A percentile compares a stretch with the other conserved stretches of the same genome.
Conservation (phyloP, 2,113 vertebrate genomes). For the Pholis gunnellus region DNA sequence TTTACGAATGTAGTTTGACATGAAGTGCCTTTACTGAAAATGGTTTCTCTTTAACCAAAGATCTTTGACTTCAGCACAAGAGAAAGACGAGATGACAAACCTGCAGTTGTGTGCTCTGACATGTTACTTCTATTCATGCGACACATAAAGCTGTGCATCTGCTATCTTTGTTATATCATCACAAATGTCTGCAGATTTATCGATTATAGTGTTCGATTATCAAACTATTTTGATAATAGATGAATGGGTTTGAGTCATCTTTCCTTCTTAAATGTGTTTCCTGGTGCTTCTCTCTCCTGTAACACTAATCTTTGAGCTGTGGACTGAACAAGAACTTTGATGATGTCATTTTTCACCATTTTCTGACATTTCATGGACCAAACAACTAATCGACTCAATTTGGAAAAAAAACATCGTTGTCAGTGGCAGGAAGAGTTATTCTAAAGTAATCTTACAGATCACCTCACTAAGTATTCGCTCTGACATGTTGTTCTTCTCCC, state of each 20-base stretch:
- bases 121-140: not conserved
- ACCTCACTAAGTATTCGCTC: conserved; percentile 65
- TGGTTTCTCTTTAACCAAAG: too few species aligned
- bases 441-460: conserved; percentile 55
- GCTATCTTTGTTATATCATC: conserved; percentile 2
- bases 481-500: conserved; percentile 80
- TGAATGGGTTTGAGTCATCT: too few species aligned
- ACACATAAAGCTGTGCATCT: not conserved
- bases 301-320: not conserved
- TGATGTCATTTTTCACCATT: not conserved
- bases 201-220: not conserved
- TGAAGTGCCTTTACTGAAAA: too few species aligned
- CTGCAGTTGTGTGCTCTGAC: not conserved
- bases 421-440: conserved; percentile 31
- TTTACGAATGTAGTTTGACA: not conserved
- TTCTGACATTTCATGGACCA: not conserved
- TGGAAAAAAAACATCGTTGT: not conserved
- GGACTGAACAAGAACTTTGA: too few species aligned
- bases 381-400: not conserved
- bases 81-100: not conserved
- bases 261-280: not conserved
- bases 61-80: not conserved
- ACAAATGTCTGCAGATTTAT: conserved; percentile 22
- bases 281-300: not conserved
- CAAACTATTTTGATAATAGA: not conserved